These are phyloP conservation scores for Valencia hispanica DNA, from an alignment of 2,797 vertebrate species.

Conservation along the genomic window DNA sequence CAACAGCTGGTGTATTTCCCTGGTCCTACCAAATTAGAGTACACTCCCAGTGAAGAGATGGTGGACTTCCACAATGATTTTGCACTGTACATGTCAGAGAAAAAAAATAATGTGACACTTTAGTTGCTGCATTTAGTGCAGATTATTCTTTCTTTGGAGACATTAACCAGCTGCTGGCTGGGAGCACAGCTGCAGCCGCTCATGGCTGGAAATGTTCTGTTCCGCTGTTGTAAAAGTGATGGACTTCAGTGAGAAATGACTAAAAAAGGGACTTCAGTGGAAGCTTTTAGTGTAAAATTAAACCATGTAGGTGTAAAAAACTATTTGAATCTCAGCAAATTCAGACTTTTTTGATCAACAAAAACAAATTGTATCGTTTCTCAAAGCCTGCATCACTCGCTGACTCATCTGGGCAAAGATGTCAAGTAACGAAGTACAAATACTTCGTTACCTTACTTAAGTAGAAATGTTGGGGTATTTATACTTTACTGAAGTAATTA, in stretches of 20 bases:
- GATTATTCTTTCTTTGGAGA: background rate
- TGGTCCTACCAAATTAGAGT: background rate
- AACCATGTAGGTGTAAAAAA: background rate
- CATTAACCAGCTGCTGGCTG: background rate
- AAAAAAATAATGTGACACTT: background rate
- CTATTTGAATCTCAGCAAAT: background rate
- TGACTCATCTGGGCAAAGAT: slow-evolving; percentile 1
- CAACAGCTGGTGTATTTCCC: background rate
- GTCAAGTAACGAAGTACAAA: too few relatives aligned
- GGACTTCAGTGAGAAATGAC: background rate
- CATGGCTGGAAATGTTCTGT: background rate
- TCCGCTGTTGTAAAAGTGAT: background rate
- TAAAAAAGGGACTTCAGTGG: background rate
- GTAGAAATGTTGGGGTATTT: too few relatives aligned
- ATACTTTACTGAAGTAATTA: too few relatives aligned
- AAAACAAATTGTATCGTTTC: background rate
- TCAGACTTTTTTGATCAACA: background rate
- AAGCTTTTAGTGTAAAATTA: background rate
- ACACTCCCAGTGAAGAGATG: background rate
- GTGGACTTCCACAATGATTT: background rate
- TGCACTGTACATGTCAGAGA: background rate
- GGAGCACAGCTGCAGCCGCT: background rate
- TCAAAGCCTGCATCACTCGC: background rate
- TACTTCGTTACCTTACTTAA: too few relatives aligned
- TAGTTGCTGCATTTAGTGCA: background rate